Evolutionary conservation across 2,888 invertebrate genomes (phyloP), one percentile per base, ranked within the genome.

Genomic region (Syrista parreyssii): DNA sequence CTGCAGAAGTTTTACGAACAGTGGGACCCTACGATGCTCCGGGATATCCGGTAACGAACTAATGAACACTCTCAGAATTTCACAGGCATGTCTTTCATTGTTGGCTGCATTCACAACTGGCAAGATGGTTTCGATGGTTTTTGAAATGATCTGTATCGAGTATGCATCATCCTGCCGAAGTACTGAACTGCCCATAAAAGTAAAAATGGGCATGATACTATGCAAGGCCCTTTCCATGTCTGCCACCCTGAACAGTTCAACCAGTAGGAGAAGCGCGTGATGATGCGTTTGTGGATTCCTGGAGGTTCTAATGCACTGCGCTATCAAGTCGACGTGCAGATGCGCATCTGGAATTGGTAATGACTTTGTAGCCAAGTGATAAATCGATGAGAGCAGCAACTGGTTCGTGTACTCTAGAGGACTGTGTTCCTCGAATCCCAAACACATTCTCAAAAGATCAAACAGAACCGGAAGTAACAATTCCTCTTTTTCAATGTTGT

Each of bases 271-370:
- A 77, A 99, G 92, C 0, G 98, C 98, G 86, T 98, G 97, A 86
- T 98, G 97, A 88, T 99, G 98, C 0, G 98, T 98, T 92, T 98
- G 98, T 0, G 98, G 98, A 91, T 98, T 98, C 87, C 96, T 96
- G 0, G 98, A 97, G 3, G 95, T 95, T 82, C 98, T 93, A 76
- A 99, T 96, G 86, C 98, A 98, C 85, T 97, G 96, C 0, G 99
- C 97, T 3, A 97, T 94, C 36, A 95, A 88, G 84, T 97, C 97
- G 68, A 97, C 95, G 82, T 96, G 95, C 78, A 94, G 92, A 77
- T 90, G 87, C 36, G 91, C 91, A 75, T 92, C 91, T 0, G 93
- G 93, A 34, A 94, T 87, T 0, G 86, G 82, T 12, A 85, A 69
- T 1, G 82, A 79, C 23, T 88, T 88, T 0, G 68, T 83, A 3